Conservation (phyloP, 2,888 invertebrate species). For the Drosophila kuntzei region DNA sequence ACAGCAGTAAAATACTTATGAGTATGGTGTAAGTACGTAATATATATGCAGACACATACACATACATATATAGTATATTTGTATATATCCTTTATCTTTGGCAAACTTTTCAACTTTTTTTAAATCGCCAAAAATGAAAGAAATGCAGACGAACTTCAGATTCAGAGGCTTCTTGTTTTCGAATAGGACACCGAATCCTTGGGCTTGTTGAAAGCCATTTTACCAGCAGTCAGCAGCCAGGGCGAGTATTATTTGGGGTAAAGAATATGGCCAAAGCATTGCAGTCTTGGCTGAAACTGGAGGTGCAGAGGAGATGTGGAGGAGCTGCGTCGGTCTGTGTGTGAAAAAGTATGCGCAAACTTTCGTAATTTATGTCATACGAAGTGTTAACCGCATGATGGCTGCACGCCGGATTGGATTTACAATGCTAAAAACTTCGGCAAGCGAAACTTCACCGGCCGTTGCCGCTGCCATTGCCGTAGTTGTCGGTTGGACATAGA, state of each 20-base stretch:
- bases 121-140: constrained; percentile 74
- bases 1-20: constrained; percentile 66
- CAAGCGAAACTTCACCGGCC: constrained; percentile 61
- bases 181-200: constrained; percentile 17
- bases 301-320: neutral
- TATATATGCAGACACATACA: constrained; percentile 45
- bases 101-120: constrained; percentile 79
- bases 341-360: constrained; percentile 81
- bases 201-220: constrained; percentile 73
- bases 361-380: constrained; percentile 83
- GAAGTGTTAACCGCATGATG: constrained; percentile 83
- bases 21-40: constrained; percentile 48
- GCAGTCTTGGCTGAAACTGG: constrained; percentile 38
- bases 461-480: constrained; percentile 15
- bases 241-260: constrained; percentile 62
- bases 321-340: constrained; percentile 50
- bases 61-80: constrained; percentile 22
- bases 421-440: constrained; percentile 76
- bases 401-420: constrained; percentile 81
- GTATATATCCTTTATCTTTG: constrained; percentile 74
- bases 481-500: constrained; percentile 19
- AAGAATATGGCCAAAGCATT: constrained; percentile 72
- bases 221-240: constrained; percentile 40
- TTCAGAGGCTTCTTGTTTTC: constrained; percentile 61
- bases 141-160: constrained; percentile 73